Evolutionary conservation across 2,113 vertebrate genomes (phyloP).

Genomic region (Elanoides forficatus): DNA sequence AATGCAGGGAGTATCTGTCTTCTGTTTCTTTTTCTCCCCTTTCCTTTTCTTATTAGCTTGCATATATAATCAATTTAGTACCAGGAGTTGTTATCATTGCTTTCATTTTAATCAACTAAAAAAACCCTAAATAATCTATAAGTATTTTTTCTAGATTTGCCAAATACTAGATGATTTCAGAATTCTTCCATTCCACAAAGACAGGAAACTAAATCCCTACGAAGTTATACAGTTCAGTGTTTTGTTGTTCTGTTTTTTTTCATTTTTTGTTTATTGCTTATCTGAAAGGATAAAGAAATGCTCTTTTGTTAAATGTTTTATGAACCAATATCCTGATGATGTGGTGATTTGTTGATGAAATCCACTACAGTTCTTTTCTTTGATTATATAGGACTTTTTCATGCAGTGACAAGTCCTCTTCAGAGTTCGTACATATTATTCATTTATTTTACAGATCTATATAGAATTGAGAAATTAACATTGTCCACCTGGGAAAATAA

Average conservation of each 20-base stretch:
- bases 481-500: not conserved
- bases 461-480: not conserved
- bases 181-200: not conserved
- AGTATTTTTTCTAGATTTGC: not conserved
- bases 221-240: fast-evolving
- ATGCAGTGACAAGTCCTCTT: not conserved
- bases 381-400: not conserved
- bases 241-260: too few relatives aligned
- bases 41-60: not conserved
- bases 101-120: not conserved
- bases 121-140: not conserved
- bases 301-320: not conserved
- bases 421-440: not conserved
- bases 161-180: not conserved
- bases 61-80: not conserved
- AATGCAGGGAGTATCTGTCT: not conserved
- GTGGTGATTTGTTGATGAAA: not conserved
- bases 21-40: not conserved
- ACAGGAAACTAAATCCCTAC: not conserved
- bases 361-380: not conserved
- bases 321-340: not conserved
- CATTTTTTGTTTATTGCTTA: not conserved
- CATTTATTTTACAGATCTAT: not conserved
- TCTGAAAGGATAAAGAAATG: not conserved
- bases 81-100: not conserved